Percentiles rank a stretch among this genome's conserved stretches.
Evolutionary conservation across 2,113 vertebrate genomes (phyloP).

Genomic region (Ardeotis arabs): DNA sequence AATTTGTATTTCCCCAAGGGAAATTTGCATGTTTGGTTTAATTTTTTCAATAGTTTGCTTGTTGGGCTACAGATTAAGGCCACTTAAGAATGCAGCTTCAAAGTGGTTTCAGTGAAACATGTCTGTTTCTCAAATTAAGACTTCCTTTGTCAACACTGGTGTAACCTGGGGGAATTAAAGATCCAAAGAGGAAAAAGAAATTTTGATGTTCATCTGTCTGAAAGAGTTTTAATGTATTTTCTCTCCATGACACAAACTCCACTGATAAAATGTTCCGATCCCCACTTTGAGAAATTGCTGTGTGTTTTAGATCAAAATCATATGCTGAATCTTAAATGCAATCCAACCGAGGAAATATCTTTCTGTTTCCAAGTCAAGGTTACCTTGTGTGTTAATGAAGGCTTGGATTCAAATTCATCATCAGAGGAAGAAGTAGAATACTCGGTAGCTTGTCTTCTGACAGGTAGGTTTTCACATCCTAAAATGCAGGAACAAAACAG

Average conservation of each 20-base stretch:
- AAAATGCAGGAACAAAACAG: constrained; percentile 40
- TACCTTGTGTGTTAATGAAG: constrained; percentile 76
- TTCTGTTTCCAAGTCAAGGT: background rate
- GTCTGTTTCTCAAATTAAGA: constrained; percentile 45
- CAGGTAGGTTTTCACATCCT: constrained; percentile 43
- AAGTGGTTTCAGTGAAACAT: constrained; percentile 55
- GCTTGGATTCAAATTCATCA: constrained; percentile 74
- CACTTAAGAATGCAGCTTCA: constrained; percentile 55
- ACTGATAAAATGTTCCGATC: background rate
- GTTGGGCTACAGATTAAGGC: constrained; percentile 66
- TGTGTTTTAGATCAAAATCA: background rate
- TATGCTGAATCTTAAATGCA: background rate
- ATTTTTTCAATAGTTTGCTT: constrained; percentile 71
- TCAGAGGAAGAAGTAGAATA: constrained; percentile 73
- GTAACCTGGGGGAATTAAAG: background rate
- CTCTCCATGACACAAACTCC: background rate
- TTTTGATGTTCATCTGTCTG: constrained; percentile 8
- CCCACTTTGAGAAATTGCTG: background rate
- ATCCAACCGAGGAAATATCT: background rate
- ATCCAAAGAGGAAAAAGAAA: background rate
- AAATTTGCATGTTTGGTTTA: constrained; percentile 67
- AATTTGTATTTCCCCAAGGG: constrained; percentile 47
- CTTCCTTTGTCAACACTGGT: background rate
- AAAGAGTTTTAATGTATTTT: background rate
- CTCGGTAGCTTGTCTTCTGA: constrained; percentile 14